Evolutionary conservation across 1,140 invertebrate species (phyloP).

Genomic region (Ditylenchus dipsaci): DNA sequence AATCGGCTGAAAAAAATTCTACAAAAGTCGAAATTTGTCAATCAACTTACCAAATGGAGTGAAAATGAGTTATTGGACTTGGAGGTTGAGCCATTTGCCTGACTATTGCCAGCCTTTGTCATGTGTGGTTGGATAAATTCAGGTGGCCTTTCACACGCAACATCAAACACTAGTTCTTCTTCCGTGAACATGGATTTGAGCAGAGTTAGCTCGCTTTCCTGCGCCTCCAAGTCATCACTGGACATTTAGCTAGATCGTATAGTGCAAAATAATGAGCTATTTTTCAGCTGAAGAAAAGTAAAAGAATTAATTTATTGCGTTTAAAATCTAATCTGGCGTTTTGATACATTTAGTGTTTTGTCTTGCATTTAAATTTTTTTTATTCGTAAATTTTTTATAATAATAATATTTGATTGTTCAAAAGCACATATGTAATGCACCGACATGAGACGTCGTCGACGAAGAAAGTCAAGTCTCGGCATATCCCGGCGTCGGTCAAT

Average conservation of each 20-base stretch:
- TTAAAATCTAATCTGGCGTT: background rate
- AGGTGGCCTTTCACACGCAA: background rate
- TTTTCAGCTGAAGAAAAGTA: background rate
- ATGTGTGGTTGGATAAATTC: background rate
- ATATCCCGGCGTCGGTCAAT: background rate
- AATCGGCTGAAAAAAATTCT: background rate
- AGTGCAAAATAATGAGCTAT: background rate
- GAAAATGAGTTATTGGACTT: background rate
- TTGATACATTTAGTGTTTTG: background rate
- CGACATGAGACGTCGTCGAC: constrained; percentile 3
- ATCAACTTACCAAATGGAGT: background rate
- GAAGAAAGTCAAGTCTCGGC: background rate
- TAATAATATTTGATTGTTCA: background rate
- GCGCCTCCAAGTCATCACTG: background rate
- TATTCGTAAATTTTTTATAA: background rate
- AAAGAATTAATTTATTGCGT: background rate
- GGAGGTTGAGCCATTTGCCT: background rate
- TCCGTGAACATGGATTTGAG: constrained; percentile 1
- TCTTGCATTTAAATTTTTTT: background rate
- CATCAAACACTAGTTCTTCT: background rate
- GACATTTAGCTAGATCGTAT: background rate
- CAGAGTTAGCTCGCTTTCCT: background rate
- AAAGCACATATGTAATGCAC: constrained; percentile 1
- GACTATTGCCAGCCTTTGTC: background rate
- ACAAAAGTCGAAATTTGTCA: background rate